Percentiles rank a stretch among this genome's conserved stretches.
Evolutionary conservation across 2,888 invertebrate genomes (phyloP).

Genomic region (Drosophila melanocephala): DNA sequence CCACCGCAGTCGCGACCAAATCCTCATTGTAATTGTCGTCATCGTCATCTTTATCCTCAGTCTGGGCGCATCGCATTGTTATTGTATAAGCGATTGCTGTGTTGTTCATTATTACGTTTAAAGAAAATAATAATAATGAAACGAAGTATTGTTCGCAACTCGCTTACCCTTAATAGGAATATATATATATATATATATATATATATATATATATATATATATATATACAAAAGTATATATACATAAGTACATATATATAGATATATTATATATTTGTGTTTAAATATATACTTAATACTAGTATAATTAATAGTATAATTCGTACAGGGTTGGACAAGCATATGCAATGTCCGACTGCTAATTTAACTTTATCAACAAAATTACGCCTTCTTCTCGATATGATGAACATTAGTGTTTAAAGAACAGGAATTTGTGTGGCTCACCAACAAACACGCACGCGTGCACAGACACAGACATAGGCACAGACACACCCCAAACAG

Average conservation of each 20-base stretch:
- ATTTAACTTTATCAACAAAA: constrained; percentile 67
- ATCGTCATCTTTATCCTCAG: constrained; percentile 47
- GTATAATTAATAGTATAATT: constrained; percentile 1
- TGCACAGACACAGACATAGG: constrained; percentile 43
- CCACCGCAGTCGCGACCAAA: constrained; percentile 63
- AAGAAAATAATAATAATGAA: constrained; percentile 50
- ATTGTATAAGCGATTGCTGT: constrained; percentile 66
- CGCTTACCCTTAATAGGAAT: constrained; percentile 14
- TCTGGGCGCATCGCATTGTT: constrained; percentile 66
- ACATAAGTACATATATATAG: not conserved
- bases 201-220: not conserved
- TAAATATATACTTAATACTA: not conserved
- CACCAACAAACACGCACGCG: constrained; percentile 69
- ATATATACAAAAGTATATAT: not conserved
- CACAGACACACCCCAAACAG: constrained; percentile 36
- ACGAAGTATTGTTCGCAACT: constrained; percentile 41
- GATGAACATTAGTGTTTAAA: constrained; percentile 44
- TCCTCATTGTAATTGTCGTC: constrained; percentile 70
- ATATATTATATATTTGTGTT: not conserved
- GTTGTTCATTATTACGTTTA: constrained; percentile 65
- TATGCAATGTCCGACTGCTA: constrained; percentile 38
- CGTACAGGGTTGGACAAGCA: constrained; percentile 9
- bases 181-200: not conserved
- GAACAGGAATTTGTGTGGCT: constrained; percentile 66
- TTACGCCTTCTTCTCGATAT: constrained; percentile 60